Evolutionary conservation across 2,797 vertebrate genomes (phyloP), one percentile per base, ranked within the genome.

Genomic region (Poecilia gillii): DNA sequence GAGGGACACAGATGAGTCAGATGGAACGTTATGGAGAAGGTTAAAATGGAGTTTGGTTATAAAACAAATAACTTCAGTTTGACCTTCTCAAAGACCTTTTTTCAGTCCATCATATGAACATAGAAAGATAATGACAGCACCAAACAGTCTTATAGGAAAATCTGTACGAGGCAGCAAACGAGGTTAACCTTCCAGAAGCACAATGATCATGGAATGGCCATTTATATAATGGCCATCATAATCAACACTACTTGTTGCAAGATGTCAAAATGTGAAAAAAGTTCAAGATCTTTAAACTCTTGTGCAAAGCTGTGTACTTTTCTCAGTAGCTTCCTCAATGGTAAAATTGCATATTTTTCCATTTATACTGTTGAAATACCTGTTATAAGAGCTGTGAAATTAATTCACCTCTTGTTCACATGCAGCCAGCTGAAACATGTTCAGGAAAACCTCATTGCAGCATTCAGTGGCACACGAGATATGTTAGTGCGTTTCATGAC

Each of bases 401-500:
- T 8, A 46, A 28, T 68, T 41, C 64, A 59, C 51, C 77, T 73
- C n/a, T 39, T 49, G 47, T 70, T 43, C 45, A 74, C 84, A 81
- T 77, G 84, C 77, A 78, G 85, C 73, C 25, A 14, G 9, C 72
- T 80, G 49, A 85, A 88, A 91, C 79, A 23, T 75, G 55, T 72
- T 80, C 90, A 91, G 92, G 83, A 81, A 72, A 88, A 75, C 78
- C 49, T 93, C 91, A 73, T 4, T 14, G 31, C 72, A 20, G 47
- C 49, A 74, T 31, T 68, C 87, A 78, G 74, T 41, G 83, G 88
- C 89, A 86, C 75, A 57, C 70, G 77, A 89, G 91, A 86, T 87
- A 86, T 90, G 90, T 90, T 88, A 83, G 92, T 88, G 82, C 88
- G 73, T 90, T 89, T 86, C 74, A 74, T 75, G 91, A 90, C 89